These are phyloP conservation scores for Vulpes ferrilata DNA, from an alignment of 2,113 vertebrate genomes.

Conservation along the genomic window DNA sequence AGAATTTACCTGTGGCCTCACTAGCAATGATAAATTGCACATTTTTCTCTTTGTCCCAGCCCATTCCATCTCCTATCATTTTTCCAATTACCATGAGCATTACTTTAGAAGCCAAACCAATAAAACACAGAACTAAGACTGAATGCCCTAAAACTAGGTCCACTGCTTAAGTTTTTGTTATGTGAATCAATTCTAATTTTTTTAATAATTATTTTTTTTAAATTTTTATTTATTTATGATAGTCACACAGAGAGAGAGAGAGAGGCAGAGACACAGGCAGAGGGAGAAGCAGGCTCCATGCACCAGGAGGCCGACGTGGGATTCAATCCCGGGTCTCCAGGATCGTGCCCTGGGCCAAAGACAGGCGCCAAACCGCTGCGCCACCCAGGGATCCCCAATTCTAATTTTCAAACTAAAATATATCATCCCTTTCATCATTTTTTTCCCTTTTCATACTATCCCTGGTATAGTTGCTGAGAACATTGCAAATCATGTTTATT, in stretches of 20 bases:
- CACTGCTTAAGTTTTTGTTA: not conserved
- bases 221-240: too few relatives aligned
- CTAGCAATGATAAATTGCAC: slow-evolving; percentile 13
- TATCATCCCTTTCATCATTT: not conserved
- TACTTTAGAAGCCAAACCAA: slow-evolving; percentile 26
- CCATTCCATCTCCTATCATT: not conserved
- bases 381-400: too few relatives aligned
- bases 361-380: too few relatives aligned
- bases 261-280: too few relatives aligned
- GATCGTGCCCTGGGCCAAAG: too few relatives aligned
- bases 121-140: not conserved
- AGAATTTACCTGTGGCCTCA: not conserved
- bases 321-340: too few relatives aligned
- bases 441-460: not conserved
- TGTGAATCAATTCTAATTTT: not conserved
- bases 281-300: too few relatives aligned
- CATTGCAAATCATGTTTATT: not conserved
- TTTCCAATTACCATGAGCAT: not conserved
- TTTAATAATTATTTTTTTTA: too few relatives aligned
- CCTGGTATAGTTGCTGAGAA: not conserved
- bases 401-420: slow-evolving; percentile 13
- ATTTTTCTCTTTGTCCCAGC: not conserved
- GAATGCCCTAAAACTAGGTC: not conserved
- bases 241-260: too few relatives aligned
- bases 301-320: too few relatives aligned